phyloP scores from a whole-genome alignment of 1,140 invertebrate genomes.

The Trigoniulus corallinus region DNA sequence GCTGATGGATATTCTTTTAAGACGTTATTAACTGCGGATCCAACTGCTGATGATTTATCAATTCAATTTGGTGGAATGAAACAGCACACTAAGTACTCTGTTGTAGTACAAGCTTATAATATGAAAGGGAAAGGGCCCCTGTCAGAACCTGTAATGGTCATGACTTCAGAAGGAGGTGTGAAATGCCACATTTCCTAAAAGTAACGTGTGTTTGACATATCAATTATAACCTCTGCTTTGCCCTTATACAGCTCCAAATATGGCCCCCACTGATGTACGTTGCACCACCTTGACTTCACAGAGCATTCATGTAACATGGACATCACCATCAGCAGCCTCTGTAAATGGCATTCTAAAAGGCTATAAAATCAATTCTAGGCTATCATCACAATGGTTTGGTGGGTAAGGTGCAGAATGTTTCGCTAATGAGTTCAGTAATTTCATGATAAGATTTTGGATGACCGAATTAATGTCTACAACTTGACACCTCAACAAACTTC shows the following conservation, averaged over 20 bases:
- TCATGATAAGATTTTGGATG: too few relatives aligned
- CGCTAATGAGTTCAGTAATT: too few relatives aligned
- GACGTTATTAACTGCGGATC: background rate
- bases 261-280: conserved; percentile 76
- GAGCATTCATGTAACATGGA: conserved; percentile 50
- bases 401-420: background rate
- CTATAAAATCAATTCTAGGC: conserved; percentile 21
- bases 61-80: conserved; percentile 11
- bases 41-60: background rate
- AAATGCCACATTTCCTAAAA: too few relatives aligned
- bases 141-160: conserved; percentile 48
- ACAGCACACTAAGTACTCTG: conserved; percentile 22
- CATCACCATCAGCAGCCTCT: conserved; percentile 23
- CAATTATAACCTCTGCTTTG: background rate
- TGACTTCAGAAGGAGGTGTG: conserved; percentile 67
- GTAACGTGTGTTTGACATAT: background rate
- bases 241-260: conserved; percentile 42
- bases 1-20: background rate
- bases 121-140: conserved; percentile 43
- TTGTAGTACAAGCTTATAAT: conserved; percentile 28
- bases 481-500: background rate
- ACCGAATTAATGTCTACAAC: too few relatives aligned
- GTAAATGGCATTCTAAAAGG: conserved; percentile 28
- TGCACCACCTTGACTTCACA: conserved; percentile 83
- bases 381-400: background rate